Evolutionary conservation across 2,113 vertebrate genomes (phyloP), one percentile per base, ranked within the genome.

Genomic region (Barnardius zonarius): DNA sequence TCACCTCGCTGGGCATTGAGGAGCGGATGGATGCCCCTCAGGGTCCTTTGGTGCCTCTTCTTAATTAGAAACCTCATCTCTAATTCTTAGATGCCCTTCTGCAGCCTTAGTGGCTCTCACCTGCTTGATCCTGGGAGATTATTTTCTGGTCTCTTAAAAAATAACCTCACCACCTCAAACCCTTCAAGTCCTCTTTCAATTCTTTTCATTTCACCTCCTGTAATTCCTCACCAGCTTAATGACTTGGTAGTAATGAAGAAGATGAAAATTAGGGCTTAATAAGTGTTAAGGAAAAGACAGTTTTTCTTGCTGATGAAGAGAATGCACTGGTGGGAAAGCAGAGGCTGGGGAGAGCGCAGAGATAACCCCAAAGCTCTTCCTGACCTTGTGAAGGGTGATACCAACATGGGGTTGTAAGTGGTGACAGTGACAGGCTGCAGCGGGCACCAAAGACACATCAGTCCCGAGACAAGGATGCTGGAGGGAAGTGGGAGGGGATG

Each of bases 221-320:
- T 94, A 91, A 87, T 96, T 92, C 82, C 85, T 80, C 16, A 43
- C 59, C 76, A 85, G 86, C 57, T 49, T 85, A 92, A 97, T 69
- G 91, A 93, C 52, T 83, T 43, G 82, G 44, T 67, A 57, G 91
- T 75, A 94, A 96, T 69, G 95, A 94, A 67, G 55, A 89, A 95
- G 62, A 95, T 96, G 92, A 91, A 89, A 92, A 61, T 54, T 39
- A 62, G 91, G 92, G 91, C 83, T 94, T 93, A 94, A 72, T 92
- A 93, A 88, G 82, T 39, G 75, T 80, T 80, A 77, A 76, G 91
- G 90, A 59, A 78, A 80, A 92, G 80, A 69, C 33, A 33, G 61
- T 61, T 72, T 79, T 79, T 63, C 82, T 92, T 67, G 67, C 91
- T 74, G 91, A 95, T 73, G 88, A 93, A 76, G 88, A 52, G 35